These are phyloP conservation scores for Peromyscus attwateri DNA, from an alignment of 2,797 vertebrate species.

Conservation along the genomic window DNA sequence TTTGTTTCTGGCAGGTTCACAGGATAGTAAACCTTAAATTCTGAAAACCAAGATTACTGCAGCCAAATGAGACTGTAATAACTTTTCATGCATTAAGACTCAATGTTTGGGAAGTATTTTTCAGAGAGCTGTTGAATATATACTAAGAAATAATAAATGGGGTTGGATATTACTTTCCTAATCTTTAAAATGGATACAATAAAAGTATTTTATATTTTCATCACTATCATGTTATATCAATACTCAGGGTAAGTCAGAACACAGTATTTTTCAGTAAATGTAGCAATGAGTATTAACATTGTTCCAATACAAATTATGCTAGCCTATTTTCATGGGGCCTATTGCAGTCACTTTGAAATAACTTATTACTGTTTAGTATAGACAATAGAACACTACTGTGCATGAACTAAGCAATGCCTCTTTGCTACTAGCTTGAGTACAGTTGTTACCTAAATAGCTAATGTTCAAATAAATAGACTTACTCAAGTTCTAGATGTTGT, in stretches of 20 bases:
- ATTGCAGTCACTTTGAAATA: background rate
- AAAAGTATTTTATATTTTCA: background rate
- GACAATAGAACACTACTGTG: background rate
- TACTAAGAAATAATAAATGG: background rate
- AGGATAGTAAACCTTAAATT: background rate
- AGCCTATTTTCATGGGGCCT: background rate
- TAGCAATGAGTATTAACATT: background rate
- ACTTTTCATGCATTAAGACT: background rate
- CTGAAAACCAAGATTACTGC: background rate
- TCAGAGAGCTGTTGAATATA: background rate
- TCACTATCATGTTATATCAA: background rate
- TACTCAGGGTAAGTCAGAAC: background rate
- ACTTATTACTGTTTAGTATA: background rate
- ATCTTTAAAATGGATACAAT: conserved; percentile 33
- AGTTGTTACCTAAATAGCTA: background rate
- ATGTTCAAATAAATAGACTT: background rate
- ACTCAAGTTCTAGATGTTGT: background rate
- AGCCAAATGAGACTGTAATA: background rate
- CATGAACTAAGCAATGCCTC: background rate
- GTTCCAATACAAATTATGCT: background rate
- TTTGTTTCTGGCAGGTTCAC: background rate
- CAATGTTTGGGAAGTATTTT: background rate
- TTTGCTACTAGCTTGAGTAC: background rate
- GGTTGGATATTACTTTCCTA: background rate
- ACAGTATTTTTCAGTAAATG: background rate